Evolutionary conservation across 1,140 invertebrate genomes (phyloP), one percentile per base, ranked within the genome.

Genomic region (Ruditapes philippinarum): DNA sequence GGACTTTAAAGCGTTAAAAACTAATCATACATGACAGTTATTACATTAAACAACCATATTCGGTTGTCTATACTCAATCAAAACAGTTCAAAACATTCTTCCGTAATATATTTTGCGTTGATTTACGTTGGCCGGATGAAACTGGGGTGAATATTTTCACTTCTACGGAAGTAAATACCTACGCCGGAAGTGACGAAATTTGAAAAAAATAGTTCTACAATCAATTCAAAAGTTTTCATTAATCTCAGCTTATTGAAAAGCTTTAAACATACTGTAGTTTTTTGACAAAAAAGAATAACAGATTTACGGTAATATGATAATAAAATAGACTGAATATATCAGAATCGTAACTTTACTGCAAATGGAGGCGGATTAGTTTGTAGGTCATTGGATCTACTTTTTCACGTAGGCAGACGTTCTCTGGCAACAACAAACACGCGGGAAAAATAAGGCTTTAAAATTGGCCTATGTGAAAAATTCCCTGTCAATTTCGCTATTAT

Each of bases 371-470:
- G 40, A 76, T 9, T 49, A 60, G 57, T 86, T 76, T 76, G 76
- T 60, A 87, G 85, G 85, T 87, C 85, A 79, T 33, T 0, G 22
- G 85, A 57, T 79, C 85, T 87, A 87, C 57, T 86, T 87, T 62
- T 40, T 36, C 45, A 49, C 57, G 65, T 49, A 54, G 25, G 57
- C 85, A 87, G 85, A 87, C 85, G 85, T 87, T 87, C 85, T 79
- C 60, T 78, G 74, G 74, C 85, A 87, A 87, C 85, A 38, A 12
- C 45, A 22, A 60, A 38, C 38, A 38, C 57, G 73, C 73, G 85
- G 73, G 57, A 87, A 57, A 49, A 62, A 38, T 9, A 19, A 28
- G 19, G 28, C 9, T 73, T 40, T 45, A 38, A 73, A 73, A n/a
- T n/a, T n/a, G n/a, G n/a, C n/a, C n/a, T n/a, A n/a, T n/a, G n/a